Evolutionary conservation across 2,797 vertebrate species (phyloP).

Genomic region (Neoniphon sammara): DNA sequence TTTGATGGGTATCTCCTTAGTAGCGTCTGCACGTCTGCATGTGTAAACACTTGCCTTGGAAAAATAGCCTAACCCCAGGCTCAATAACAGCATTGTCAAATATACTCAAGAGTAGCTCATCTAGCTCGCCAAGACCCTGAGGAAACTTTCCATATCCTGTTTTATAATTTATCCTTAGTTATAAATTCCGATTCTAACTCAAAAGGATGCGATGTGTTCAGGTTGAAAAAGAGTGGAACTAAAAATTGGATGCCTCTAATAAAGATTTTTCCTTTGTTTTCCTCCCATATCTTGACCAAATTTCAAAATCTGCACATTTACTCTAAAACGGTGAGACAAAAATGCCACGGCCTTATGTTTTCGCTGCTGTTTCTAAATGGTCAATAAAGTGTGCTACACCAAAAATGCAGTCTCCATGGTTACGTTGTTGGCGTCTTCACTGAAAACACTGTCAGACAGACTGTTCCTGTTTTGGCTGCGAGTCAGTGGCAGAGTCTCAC

Average conservation of each 20-base stretch:
- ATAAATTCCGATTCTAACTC: slow-evolving; percentile 11
- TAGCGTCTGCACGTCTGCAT: slow-evolving; percentile 34
- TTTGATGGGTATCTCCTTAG: slow-evolving; percentile 43
- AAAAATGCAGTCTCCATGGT: too few relatives aligned
- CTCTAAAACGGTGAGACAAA: too few relatives aligned
- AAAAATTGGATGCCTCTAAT: slow-evolving; percentile 10
- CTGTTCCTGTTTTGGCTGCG: too few relatives aligned
- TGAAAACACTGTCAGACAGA: too few relatives aligned
- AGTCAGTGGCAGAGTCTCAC: too few relatives aligned
- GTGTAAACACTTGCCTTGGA: slow-evolving; percentile 39
- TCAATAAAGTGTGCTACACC: too few relatives aligned
- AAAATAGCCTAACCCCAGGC: slow-evolving; percentile 45
- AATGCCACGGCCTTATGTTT: too few relatives aligned
- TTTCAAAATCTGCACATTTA: too few relatives aligned
- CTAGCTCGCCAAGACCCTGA: slow-evolving; percentile 39
- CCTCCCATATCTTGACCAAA: too few relatives aligned
- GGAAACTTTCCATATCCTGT: slow-evolving; percentile 47
- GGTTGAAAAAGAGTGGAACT: neutral
- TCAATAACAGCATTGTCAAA: slow-evolving; percentile 39
- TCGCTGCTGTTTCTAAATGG: too few relatives aligned
- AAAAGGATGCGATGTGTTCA: neutral
- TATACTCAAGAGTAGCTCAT: slow-evolving; percentile 42
- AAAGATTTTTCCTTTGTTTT: too few relatives aligned
- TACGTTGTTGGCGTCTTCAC: too few relatives aligned
- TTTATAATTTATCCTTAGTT: slow-evolving; percentile 40